phyloP scores from a whole-genome alignment of 2,888 invertebrate species.

The Dascillus cervinus region DNA sequence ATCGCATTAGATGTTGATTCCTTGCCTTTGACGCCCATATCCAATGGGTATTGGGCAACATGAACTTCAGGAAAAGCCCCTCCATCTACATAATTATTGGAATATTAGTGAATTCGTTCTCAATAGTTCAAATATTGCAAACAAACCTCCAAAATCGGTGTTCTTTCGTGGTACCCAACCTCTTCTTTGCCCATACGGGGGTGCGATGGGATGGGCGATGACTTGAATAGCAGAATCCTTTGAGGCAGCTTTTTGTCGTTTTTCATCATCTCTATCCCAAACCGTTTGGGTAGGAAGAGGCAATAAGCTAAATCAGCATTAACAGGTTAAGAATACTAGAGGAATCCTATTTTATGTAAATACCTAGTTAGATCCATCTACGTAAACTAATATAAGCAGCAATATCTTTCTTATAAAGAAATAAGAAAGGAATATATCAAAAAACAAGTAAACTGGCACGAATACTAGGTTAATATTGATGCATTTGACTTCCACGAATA shows the following conservation, averaged over 20 bases:
- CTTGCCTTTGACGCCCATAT: slow-evolving; percentile 78
- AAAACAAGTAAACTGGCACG: too few relatives aligned
- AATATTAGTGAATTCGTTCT: neutral
- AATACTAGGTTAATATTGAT: too few relatives aligned
- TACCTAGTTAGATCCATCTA: too few relatives aligned
- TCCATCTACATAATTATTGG: too few relatives aligned
- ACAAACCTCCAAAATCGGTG: slow-evolving; percentile 57
- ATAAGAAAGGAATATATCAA: too few relatives aligned
- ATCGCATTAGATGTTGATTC: slow-evolving; percentile 80
- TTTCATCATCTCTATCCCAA: slow-evolving; percentile 86
- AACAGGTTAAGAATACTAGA: slow-evolving; percentile 1
- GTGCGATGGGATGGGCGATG: slow-evolving; percentile 72
- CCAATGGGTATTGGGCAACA: slow-evolving; percentile 92
- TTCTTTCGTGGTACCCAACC: slow-evolving; percentile 87
- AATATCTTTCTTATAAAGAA: too few relatives aligned
- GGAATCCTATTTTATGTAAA: slow-evolving; percentile 7
- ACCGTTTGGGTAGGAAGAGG: slow-evolving; percentile 82
- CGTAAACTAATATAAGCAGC: too few relatives aligned
- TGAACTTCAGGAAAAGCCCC: slow-evolving; percentile 98
- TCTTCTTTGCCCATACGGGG: slow-evolving; percentile 90
- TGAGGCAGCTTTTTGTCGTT: slow-evolving; percentile 46
- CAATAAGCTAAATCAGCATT: slow-evolving; percentile 53
- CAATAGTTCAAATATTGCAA: neutral
- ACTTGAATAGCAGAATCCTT: slow-evolving; percentile 54
- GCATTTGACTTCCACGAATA: too few relatives aligned